Base-by-base conservation (phyloP, 2,797 vertebrate genomes). In the Phylloscopus collybita region DNA sequence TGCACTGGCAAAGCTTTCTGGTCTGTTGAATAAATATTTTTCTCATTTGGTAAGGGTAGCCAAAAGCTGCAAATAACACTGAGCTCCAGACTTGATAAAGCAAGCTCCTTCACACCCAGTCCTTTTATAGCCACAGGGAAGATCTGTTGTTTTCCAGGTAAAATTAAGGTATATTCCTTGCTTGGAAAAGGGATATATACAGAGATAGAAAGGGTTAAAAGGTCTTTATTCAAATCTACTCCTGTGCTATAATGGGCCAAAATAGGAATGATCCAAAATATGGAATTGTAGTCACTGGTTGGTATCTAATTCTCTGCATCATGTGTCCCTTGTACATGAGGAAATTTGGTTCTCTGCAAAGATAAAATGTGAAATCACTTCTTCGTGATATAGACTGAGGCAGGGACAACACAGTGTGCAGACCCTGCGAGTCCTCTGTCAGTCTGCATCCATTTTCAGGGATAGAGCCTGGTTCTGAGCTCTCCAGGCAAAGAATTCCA, bases 21-120 rank as follows among this genome's bases (percentile, higher is more conserved):
- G 20, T 69, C 64, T 74, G 17, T 16, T 74, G 30, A 40, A 47
- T 25, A 50, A 78, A 21, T 42, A 8, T 65, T 93, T 32, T 67
- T 54, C 60, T 62, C 19, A 78, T 96, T 93, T 95, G 57, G 96
- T 95, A 96, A 94, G 94, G 90, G 94, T 95, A 96, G 91, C 95
- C 95, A 54, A 45, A 47, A 88, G 72, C 88, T 8, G 90, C 91
- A 90, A 96, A 95, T 96, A 97, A 96, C 93, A 76, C 86, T 38
- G 80, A 95, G 94, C 92, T 93, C 91, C 86, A 82, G 71, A 93
- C 32, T 79, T 84, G 40, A 42, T 23, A 81, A 82, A 94, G 54
- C 80, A 94, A 92, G 53, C 67, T 91, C n/a, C 66, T 84, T 73
- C 57, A 25, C n/a, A 71, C 25, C 16, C 56, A 86, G 19, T 15